phyloP scores from a whole-genome alignment of 2,888 invertebrate genomes.

The Agrochola lota region DNA sequence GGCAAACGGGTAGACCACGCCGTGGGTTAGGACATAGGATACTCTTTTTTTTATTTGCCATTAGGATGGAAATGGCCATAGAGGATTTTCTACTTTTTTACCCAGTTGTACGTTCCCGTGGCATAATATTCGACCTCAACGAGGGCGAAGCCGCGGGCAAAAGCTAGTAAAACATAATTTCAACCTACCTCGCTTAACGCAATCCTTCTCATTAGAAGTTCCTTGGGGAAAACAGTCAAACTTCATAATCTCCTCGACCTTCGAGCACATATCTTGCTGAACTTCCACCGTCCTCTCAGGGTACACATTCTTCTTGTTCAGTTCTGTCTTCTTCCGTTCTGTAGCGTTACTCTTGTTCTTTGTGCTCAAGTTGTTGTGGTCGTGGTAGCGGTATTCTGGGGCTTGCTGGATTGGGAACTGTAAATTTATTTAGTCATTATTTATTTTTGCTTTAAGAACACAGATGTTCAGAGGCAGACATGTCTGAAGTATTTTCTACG shows the following conservation, averaged over 20 bases:
- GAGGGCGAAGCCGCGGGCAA: background rate
- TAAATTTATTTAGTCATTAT: background rate
- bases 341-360: constrained; percentile 84
- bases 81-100: no score
- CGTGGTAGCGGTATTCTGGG: constrained; percentile 87
- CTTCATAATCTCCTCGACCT: constrained; percentile 85
- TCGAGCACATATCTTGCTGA: constrained; percentile 83
- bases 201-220: constrained; percentile 87
- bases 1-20: background rate
- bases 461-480: background rate
- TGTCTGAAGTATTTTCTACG: background rate
- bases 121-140: background rate
- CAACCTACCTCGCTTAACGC: constrained; percentile 89
- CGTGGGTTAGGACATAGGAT: background rate
- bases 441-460: background rate
- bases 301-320: constrained; percentile 78
- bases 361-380: constrained; percentile 88
- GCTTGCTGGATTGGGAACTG: constrained; percentile 69
- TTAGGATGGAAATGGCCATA: no score
- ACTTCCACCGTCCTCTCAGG: constrained; percentile 76
- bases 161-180: background rate
- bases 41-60: no score
- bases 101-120: background rate
- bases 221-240: constrained; percentile 94
- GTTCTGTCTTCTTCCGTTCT: constrained; percentile 75